A percentile compares a stretch with the other conserved stretches of the same genome.
phyloP scores from a whole-genome alignment of 2,888 invertebrate genomes.

The Volucella inanis region DNA sequence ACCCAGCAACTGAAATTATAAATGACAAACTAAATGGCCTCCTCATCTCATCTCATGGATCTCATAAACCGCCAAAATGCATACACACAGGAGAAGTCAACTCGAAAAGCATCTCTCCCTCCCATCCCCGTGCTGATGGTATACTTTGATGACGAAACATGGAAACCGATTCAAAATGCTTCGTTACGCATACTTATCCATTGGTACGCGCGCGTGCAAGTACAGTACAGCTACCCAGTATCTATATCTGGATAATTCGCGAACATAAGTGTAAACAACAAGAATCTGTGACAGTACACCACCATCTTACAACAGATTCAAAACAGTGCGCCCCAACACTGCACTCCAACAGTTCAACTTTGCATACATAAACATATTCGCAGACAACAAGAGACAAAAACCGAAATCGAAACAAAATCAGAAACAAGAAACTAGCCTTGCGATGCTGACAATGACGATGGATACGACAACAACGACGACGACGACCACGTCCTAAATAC shows the following conservation, averaged over 20 bases:
- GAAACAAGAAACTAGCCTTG: slow-evolving; percentile 61
- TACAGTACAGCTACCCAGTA: slow-evolving; percentile 37
- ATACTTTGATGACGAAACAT: slow-evolving; percentile 12
- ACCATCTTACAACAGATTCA: slow-evolving; percentile 4
- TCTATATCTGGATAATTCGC: slow-evolving; percentile 72
- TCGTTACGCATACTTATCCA: slow-evolving; percentile 74
- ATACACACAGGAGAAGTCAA: slow-evolving; percentile 49
- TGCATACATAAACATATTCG: slow-evolving; percentile 51
- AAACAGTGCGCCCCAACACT: slow-evolving; percentile 10
- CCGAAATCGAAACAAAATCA: slow-evolving; percentile 20
- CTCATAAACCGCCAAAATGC: slow-evolving; percentile 70
- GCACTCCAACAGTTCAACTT: slow-evolving; percentile 46
- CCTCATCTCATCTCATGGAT: slow-evolving; percentile 64
- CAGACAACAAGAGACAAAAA: slow-evolving; percentile 22
- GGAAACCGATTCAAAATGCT: slow-evolving; percentile 66
- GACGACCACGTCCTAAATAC: slow-evolving; percentile 74
- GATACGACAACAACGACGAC: slow-evolving; percentile 47
- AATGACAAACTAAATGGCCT: slow-evolving; percentile 74
- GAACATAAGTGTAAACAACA: slow-evolving; percentile 73
- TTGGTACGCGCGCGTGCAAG: slow-evolving; percentile 59
- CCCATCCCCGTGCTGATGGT: background rate
- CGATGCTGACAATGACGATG: slow-evolving; percentile 44
- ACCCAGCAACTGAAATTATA: slow-evolving; percentile 71
- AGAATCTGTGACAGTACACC: slow-evolving; percentile 64
- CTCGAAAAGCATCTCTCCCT: slow-evolving; percentile 31